Evolutionary conservation across 2,113 vertebrate species (phyloP).

Genomic region (Parus major): DNA sequence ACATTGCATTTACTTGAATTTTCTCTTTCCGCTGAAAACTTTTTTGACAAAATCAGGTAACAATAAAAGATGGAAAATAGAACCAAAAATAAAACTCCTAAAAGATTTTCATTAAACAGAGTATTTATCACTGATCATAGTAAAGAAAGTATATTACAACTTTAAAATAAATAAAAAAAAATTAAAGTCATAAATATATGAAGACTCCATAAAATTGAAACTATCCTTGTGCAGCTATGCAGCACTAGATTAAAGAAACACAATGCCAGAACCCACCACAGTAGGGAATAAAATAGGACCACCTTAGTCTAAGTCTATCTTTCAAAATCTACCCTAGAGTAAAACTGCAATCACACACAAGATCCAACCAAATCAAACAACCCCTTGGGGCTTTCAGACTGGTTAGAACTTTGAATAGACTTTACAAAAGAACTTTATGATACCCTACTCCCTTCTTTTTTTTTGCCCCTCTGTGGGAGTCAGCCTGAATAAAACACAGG

Average conservation of each 20-base stretch:
- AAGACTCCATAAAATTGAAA: background rate
- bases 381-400: background rate
- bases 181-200: background rate
- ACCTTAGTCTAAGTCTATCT: background rate
- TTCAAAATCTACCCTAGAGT: background rate
- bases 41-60: background rate
- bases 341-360: background rate
- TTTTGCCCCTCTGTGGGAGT: background rate
- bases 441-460: background rate
- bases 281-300: background rate
- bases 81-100: background rate
- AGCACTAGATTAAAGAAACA: background rate
- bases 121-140: background rate
- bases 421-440: background rate
- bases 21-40: background rate
- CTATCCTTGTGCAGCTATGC: background rate
- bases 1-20: conserved; percentile 2
- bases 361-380: background rate
- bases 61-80: background rate
- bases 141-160: background rate
- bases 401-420: background rate
- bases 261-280: background rate
- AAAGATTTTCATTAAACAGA: background rate
- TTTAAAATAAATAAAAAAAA: background rate
- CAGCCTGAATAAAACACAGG: too few species aligned